Base-by-base conservation (phyloP, 2,888 invertebrate species). In the Ormia ochracea region DNA sequence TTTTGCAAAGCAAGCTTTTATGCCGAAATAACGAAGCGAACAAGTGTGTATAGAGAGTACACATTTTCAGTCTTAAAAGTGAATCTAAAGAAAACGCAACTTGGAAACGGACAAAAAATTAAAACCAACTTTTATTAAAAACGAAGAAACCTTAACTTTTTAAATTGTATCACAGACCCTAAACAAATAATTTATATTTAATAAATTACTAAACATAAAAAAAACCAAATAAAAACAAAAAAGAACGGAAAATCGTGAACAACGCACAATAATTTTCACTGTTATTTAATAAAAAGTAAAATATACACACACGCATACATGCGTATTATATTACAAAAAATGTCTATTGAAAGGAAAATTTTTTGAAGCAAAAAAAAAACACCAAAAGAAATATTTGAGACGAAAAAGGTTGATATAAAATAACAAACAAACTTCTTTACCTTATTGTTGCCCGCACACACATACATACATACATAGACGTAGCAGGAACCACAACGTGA, bases 41-140 rank as follows among this genome's bases (percentile, higher is more conserved):
- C 88, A 88, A 88, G 88, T 88, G 82, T 88, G 82, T 88, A 87
- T 87, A 87, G 83, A 83, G 82, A 83, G 82, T 74, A 82, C 70
- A 66, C 59, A 76, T 68, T 74, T 81, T 84, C 75, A 84, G 84
- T 84, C 69, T 80, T 78, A 52, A 58, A 78, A 76, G 74, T 74
- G 52, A 79, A 75, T 75, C 65, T 83, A 83, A 85, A 84, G 82
- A 56, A 84, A 74, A 59, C 66, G 83, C 85, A 85, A 83, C 75
- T 31, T n/a, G 9, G 41, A 52, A 58, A 48, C 63, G 81, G 70
- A 10, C 14, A 7, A 52, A 52, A 58, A 72, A 61, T 7, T 28
- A 41, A 73, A 74, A 26, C 4, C 23, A 21, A 56, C 7, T 54
- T 45, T 54, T 69, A 36, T 19, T 31, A 41, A 45, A n/a, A 73